Base-by-base conservation (phyloP, 1,140 invertebrate species). In the Meloidogyne exigua region DNA sequence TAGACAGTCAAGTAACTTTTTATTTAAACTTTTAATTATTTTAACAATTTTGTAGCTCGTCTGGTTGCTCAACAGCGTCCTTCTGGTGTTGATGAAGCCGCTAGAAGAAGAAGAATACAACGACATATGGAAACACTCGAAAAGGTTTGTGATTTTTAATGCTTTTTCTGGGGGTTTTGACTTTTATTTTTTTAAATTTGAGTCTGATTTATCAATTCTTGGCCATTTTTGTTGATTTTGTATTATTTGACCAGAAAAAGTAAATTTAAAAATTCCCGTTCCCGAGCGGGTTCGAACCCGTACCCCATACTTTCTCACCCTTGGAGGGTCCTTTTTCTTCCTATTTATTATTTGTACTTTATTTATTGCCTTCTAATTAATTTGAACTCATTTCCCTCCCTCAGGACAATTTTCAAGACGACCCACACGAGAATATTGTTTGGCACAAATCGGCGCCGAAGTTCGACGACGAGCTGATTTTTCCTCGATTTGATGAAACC, bases 401-500 rank as follows among this genome's bases (percentile, higher is more conserved):
- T 64, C 25, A 78, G 76, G 76, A 78, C 42, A 78, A 78, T 66
- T 66, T 78, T 15, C 76, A 78, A 78, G 76, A 78, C 5, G 76
- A 78, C 18, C 76, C 76, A 1, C 76, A 78, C 39, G 76, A 21
- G 15, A 78, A 78, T 63, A 32, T 78, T 28, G 63, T 66, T 18
- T 78, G 76, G 76, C 32, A 78, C 28, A 78, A 78, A n/a, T 75
- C 76, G 9, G 72, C 67, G 0, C 76, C 76, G 3, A 78, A 78
- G 57, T 78, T 78, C 64, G 76, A 66, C 39, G 76, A 78, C 63
- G 76, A 78, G 39, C 32, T 78, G 23, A 26, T 76, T 39, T 76
- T 64, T 23, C 15, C 68, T 25, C 21, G 57, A n/a, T 62, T 21
- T 9, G 74, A 77, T 62, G 74, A 68, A 49, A 69, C 25, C 5